Evolutionary conservation across 2,888 invertebrate genomes (phyloP), one percentile per base, ranked within the genome.

Genomic region (Rhodophaea formosa): DNA sequence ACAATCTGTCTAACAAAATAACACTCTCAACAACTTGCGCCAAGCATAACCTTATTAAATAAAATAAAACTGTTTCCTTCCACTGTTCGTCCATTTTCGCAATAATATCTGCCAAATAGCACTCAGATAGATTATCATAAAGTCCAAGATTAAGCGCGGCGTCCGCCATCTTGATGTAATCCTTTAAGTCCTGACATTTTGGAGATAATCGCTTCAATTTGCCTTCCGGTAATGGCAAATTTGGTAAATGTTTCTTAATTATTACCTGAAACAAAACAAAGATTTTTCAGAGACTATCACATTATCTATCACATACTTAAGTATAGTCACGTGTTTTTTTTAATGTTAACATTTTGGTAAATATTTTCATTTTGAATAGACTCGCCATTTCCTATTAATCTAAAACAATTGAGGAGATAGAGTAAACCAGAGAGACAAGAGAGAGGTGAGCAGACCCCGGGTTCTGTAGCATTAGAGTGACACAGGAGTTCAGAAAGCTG

Each of bases 21-120:
- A 97, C 88, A 67, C 94, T 93, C 80, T 98, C 98, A 15, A 98
- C 88, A 16, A 96, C 93, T 15, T 96, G 96, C 0, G 97, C 96
- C 65, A 97, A 89, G 61, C 94, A 92, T 72, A 96, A 92, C 62
- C 97, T 93, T 46, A 97, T 74, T 67, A 96, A 92, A 89, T 96
- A 96, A 81, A 97, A 98, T 55, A 95, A 75, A 63, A 95, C 92
- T 57, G 97, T 86, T 72, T 93, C 93, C 70, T 93, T 88, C 76
- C 92, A 88, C 44, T 92, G 84, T 59, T 64, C 64, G 67, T 82
- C 74, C 59, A 76, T 70, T 45, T 72, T 67, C 53, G 64, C 64
- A 46, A 71, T 60, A 58, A 82, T 60, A 65, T 80, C 77, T 59
- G 59, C 63, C 23, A 80, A 66, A 63, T 75, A 77, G 60, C 63